Base-by-base conservation (phyloP, 2,797 vertebrate genomes). In the Sternarchorhynchus goeldii region DNA sequence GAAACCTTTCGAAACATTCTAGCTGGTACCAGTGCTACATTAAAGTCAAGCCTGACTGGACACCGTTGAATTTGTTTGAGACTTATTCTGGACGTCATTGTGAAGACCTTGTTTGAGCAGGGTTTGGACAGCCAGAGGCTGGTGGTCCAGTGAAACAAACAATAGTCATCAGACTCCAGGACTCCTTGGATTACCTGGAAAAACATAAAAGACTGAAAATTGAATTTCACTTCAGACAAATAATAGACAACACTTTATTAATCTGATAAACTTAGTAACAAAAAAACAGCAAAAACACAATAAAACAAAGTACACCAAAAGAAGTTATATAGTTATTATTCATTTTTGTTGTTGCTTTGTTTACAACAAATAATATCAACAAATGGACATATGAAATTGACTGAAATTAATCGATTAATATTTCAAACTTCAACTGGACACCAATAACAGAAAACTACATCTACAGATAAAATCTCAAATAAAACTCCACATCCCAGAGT, bases 191-290 rank as follows among this genome's bases (percentile, higher is more conserved):
- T 14, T 14, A 10, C 45, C 8, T 50, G 45, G 8, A 50, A 59
- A 25, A 21, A 29, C 5, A 20, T 20, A 21, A 20, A 58, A 20
- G 2, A 20, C 57, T 21, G 57, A 25, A 10, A 21, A 21, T 3
- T 59, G 18, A 17, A 31, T 65, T 68, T 41, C n/a, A 45, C 31
- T 64, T 41, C 14, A 55, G 64, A 85, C 72, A 80, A 63, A 70
- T 68, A 80, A 85, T 77, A 88, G 79, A 85, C 80, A 85, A 85
- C 82, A 75, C 60, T 20, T 60, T 72, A 84, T 85, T 82, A 83
- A 82, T 82, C 83, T 86, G 84, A 86, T 82, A 83, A 84, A 81
- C 77, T 76, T 72, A 18, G 56, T 75, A 84, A 84, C 67, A 75
- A 80, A 80, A 75, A 36, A 71, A 73, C 68, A 78, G 25, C 25